A percentile compares a stretch with the other conserved stretches of the same genome.
Evolutionary conservation across 2,113 vertebrate species (phyloP).

Genomic region (Solea senegalensis): DNA sequence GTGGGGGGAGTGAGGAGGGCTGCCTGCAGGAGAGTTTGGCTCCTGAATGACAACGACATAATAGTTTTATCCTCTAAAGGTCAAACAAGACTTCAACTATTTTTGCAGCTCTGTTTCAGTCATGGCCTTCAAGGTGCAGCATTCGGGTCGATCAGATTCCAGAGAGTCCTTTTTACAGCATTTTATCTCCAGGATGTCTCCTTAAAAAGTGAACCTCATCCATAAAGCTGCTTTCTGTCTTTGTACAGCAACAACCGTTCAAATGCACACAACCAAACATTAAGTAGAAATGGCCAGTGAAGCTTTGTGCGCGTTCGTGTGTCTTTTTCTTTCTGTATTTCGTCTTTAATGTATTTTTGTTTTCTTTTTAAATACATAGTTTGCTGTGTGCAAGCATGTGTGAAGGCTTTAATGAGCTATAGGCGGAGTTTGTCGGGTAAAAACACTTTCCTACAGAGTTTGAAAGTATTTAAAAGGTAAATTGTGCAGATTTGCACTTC

Average conservation of each 20-base stretch:
- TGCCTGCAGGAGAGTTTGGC: constrained; percentile 83
- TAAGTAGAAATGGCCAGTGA: no score
- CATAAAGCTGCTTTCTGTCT: background rate
- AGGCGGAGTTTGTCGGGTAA: no score
- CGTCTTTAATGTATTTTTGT: no score
- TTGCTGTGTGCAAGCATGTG: background rate
- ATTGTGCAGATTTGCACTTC: background rate
- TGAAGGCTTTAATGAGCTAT: background rate
- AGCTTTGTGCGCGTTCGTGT: no score
- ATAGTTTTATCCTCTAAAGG: background rate
- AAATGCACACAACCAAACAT: no score
- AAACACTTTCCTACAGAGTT: background rate
- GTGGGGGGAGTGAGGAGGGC: constrained; percentile 75
- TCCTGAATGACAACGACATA: constrained; percentile 77
- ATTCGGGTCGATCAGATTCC: background rate
- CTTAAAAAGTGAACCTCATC: background rate
- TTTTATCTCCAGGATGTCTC: background rate
- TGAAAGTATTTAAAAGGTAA: constrained; percentile 10
- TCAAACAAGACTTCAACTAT: background rate
- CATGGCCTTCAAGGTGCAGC: background rate
- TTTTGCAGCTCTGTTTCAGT: constrained; percentile 5
- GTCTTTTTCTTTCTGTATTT: background rate
- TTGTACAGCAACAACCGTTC: no score
- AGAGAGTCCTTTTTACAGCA: background rate
- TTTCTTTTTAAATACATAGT: background rate